A percentile compares a stretch with the other conserved stretches of the same genome.
Conservation (phyloP, 2,113 vertebrate species). For the Cisticola juncidis region DNA sequence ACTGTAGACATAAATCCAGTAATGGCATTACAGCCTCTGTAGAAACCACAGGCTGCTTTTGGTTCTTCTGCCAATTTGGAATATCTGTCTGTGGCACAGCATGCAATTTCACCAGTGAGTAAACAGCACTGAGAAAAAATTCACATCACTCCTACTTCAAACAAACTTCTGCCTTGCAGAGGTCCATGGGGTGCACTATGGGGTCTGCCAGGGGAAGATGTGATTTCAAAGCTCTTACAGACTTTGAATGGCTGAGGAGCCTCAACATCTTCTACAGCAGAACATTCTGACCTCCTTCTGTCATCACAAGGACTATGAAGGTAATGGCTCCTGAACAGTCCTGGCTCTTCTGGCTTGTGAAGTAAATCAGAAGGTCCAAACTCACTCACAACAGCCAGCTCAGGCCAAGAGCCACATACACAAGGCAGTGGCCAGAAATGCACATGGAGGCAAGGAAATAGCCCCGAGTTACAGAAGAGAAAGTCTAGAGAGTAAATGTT, state of each 20-base stretch:
- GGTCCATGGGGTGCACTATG: no score
- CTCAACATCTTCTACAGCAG: background rate
- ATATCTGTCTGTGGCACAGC: background rate
- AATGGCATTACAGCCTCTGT: background rate
- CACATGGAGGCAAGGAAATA: background rate
- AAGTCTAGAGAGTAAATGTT: background rate
- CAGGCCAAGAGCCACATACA: background rate
- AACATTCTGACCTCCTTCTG: background rate
- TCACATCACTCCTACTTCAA: background rate
- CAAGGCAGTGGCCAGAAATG: background rate
- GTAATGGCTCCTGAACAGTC: background rate
- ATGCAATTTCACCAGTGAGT: background rate
- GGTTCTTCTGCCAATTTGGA: background rate
- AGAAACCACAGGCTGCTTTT: background rate
- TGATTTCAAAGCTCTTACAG: background rate
- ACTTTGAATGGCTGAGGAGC: background rate
- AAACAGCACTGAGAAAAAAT: background rate
- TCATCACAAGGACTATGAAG: accelerated
- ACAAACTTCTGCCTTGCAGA: background rate
- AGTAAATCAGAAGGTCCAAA: background rate
- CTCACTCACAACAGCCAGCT: background rate
- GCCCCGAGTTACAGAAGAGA: accelerated
- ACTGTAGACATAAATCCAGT: background rate
- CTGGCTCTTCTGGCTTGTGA: background rate
- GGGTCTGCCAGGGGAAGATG: background rate